Evolutionary conservation across 2,888 invertebrate species (phyloP), one percentile per base, ranked within the genome.

Genomic region (Perizoma affinitatum): DNA sequence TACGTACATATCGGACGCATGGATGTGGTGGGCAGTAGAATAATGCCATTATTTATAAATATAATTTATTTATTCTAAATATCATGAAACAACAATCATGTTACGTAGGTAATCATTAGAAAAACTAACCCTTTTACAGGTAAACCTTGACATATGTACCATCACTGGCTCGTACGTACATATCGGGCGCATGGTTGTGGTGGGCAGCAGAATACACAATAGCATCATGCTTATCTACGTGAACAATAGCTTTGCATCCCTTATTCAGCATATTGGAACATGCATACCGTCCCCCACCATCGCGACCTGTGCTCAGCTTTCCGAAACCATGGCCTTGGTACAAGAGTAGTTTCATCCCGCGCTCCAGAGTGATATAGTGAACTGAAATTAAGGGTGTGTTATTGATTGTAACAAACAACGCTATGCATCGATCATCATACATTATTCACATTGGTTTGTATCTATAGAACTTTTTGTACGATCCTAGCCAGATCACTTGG

Each of bases 271-370:
- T 58, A 38, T 66, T 69, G 5, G 83, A 86, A 44, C 86, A 87
- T 5, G 67, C 72, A 58, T 75, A 86, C 22, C 86, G 68, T 5
- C 68, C 71, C 0, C 83, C 84, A 4, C 78, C 84, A 4, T 78
- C 76, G 9, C 41, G 50, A n/a, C 4, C 7, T 2, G 6, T 38
- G 8, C 41, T 41, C 7, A 38, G 76, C 54, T 65, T 82, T 42
- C 61, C 82, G 67, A 72, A 86, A 0, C 82, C 76, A 59, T 78
- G 83, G 0, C 78, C 75, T 33, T 79, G 63, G 7, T 78, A 60
- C 22, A 80, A 50, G 1, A 85, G 69, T 6, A 86, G 68, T 46
- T 47, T 74, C 1, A 68, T 38, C 0, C 83, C 83, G n/a, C 36
- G 11, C 8, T 10, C 50, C 36, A 58, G n/a, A 0, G 58, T 58